phyloP scores from a whole-genome alignment of 1,140 invertebrate species.

The Trichonephila clavata region DNA sequence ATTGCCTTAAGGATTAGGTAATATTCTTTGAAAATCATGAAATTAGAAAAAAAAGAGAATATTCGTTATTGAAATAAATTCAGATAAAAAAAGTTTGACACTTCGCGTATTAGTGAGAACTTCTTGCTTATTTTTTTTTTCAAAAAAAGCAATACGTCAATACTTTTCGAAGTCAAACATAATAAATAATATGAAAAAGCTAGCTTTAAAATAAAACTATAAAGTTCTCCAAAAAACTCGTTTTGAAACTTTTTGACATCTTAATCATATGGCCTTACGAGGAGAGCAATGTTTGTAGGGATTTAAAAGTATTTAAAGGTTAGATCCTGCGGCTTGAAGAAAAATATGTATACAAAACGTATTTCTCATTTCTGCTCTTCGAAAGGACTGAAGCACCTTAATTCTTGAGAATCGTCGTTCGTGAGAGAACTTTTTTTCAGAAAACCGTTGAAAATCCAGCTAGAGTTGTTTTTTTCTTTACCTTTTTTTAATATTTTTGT shows the following conservation, averaged over 20 bases:
- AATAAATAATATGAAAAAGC: constrained; percentile 24
- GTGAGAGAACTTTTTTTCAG: constrained; percentile 44
- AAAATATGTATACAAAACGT: not conserved
- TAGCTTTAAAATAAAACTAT: not conserved
- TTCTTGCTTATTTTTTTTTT: not conserved
- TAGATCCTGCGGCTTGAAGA: not conserved
- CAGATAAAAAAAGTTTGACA: not conserved
- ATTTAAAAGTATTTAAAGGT: constrained; percentile 65
- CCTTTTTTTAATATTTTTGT: too few relatives aligned
- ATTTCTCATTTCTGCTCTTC: constrained; percentile 34
- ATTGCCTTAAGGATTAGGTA: too few relatives aligned
- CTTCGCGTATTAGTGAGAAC: not conserved
- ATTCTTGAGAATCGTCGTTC: constrained; percentile 46
- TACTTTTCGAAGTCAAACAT: not conserved
- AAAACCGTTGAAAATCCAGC: constrained; percentile 27
- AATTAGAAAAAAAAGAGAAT: too few relatives aligned
- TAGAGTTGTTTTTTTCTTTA: not conserved
- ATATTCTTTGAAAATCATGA: too few relatives aligned
- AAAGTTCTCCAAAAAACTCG: constrained; percentile 14
- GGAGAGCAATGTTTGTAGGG: constrained; percentile 53
- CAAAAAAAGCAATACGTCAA: constrained; percentile 34
- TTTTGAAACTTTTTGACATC: constrained; percentile 33
- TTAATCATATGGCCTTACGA: not conserved
- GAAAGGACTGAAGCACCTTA: constrained; percentile 47
- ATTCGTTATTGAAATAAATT: too few relatives aligned